These are phyloP conservation scores for Dermochelys coriacea DNA, from an alignment of 2,797 vertebrate genomes.

Conservation along the genomic window DNA sequence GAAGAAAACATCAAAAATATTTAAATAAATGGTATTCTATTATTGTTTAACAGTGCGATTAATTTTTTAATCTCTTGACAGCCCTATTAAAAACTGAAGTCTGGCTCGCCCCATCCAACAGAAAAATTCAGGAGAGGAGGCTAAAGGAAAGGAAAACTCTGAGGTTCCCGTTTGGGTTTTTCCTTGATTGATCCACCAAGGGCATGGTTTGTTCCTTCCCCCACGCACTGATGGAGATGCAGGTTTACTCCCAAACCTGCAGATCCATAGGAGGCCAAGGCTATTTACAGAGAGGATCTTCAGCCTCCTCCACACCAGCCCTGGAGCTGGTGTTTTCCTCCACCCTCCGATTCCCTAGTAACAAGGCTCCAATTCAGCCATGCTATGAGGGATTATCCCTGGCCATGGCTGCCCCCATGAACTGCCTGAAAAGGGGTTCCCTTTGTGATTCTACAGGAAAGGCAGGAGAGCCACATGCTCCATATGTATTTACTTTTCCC, in stretches of 20 bases:
- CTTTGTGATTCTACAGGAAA: not conserved
- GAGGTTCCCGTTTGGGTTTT: not conserved
- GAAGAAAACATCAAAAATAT: too few relatives aligned
- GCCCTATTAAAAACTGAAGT: accelerated
- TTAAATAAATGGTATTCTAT: too few relatives aligned
- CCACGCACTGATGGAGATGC: not conserved
- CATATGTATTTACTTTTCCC: not conserved
- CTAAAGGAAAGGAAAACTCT: not conserved
- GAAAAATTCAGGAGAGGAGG: not conserved
- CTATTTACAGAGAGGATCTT: not conserved
- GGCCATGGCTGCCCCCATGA: not conserved
- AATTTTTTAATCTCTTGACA: too few relatives aligned
- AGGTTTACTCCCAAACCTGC: not conserved
- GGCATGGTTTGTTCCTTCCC: not conserved
- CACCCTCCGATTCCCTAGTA: not conserved
- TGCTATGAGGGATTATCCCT: not conserved
- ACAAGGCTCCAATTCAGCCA: not conserved
- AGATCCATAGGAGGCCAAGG: not conserved
- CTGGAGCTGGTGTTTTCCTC: accelerated
- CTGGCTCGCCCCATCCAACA: accelerated
- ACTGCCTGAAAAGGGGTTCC: not conserved
- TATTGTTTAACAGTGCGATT: too few relatives aligned
- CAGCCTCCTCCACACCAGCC: not conserved
- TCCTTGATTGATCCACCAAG: not conserved
- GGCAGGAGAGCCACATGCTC: not conserved